phyloP scores from a whole-genome alignment of 2,888 invertebrate species.

The Athetis lepigone region DNA sequence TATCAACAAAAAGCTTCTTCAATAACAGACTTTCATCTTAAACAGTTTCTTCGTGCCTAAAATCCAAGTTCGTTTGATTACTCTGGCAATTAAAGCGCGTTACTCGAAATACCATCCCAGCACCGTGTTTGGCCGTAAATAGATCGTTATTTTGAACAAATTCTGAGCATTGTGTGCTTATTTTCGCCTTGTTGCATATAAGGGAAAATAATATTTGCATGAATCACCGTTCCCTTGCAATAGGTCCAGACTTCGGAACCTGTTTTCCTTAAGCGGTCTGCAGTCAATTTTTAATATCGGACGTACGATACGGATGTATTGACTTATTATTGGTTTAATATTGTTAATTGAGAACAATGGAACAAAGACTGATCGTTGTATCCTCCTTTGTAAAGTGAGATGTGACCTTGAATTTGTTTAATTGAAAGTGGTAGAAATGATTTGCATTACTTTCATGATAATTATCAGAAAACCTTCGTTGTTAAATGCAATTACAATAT shows the following conservation, averaged over 20 bases:
- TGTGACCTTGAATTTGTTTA: slow-evolving; percentile 17
- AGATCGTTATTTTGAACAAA: slow-evolving; percentile 67
- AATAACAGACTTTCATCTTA: slow-evolving; percentile 9
- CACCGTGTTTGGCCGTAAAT: slow-evolving; percentile 67
- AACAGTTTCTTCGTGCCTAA: slow-evolving; percentile 35
- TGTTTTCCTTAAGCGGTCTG: slow-evolving; percentile 59
- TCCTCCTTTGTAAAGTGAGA: slow-evolving; percentile 47
- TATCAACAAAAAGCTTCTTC: slow-evolving; percentile 15
- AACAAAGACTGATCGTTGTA: slow-evolving; percentile 65
- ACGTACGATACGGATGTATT: slow-evolving; percentile 43
- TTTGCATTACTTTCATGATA: not conserved
- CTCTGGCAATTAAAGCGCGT: slow-evolving; percentile 57
- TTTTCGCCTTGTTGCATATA: slow-evolving; percentile 62
- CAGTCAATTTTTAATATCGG: slow-evolving; percentile 53
- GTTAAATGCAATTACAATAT: not conserved
- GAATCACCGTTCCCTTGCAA: slow-evolving; percentile 63
- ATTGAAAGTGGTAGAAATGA: not conserved
- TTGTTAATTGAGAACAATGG: slow-evolving; percentile 68
- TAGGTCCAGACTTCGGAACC: slow-evolving; percentile 50
- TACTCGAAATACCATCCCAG: slow-evolving; percentile 60
- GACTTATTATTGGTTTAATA: slow-evolving; percentile 48
- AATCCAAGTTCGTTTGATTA: slow-evolving; percentile 47
- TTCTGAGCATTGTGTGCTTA: slow-evolving; percentile 64
- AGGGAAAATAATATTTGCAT: slow-evolving; percentile 66
- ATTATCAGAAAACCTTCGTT: slow-evolving; percentile 2